phyloP scores from a whole-genome alignment of 2,888 invertebrate species.

The Agrenia bidenticulata region DNA sequence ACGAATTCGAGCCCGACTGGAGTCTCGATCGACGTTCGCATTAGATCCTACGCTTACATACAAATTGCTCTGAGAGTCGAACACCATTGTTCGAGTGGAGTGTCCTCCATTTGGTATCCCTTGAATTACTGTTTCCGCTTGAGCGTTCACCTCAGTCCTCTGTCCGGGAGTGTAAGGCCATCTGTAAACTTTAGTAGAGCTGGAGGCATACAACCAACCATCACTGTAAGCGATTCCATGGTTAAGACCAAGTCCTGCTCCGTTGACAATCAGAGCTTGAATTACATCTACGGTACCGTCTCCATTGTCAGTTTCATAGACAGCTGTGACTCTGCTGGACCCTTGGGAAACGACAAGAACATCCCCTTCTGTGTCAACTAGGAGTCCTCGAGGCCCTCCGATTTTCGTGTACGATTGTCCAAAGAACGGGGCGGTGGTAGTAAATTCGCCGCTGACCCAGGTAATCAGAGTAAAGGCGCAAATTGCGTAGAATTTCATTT shows the following conservation, averaged over 20 bases:
- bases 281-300: constrained; percentile 14
- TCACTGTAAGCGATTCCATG: constrained; percentile 39
- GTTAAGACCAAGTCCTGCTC: constrained; percentile 21
- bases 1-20: constrained; percentile 32
- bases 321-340: not conserved
- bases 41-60: constrained; percentile 40
- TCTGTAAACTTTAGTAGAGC: constrained; percentile 30
- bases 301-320: constrained; percentile 17
- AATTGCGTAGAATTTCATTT: constrained; percentile 2
- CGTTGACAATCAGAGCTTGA: constrained; percentile 20
- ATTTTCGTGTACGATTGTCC: constrained; percentile 24
- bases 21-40: constrained; percentile 32
- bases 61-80: constrained; percentile 24
- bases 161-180: constrained; percentile 46
- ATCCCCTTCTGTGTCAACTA: constrained; percentile 39
- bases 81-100: constrained; percentile 32
- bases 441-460: constrained; percentile 13
- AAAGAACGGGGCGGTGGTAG: constrained; percentile 21
- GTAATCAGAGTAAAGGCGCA: not conserved
- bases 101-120: constrained; percentile 36
- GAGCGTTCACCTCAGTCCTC: constrained; percentile 20
- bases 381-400: constrained; percentile 25
- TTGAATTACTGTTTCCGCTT: constrained; percentile 28
- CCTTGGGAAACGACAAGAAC: constrained; percentile 29
- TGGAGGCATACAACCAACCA: constrained; percentile 44